These are phyloP conservation scores for Dryadula phaetusa DNA, from an alignment of 2,888 invertebrate genomes.

Conservation along the genomic window DNA sequence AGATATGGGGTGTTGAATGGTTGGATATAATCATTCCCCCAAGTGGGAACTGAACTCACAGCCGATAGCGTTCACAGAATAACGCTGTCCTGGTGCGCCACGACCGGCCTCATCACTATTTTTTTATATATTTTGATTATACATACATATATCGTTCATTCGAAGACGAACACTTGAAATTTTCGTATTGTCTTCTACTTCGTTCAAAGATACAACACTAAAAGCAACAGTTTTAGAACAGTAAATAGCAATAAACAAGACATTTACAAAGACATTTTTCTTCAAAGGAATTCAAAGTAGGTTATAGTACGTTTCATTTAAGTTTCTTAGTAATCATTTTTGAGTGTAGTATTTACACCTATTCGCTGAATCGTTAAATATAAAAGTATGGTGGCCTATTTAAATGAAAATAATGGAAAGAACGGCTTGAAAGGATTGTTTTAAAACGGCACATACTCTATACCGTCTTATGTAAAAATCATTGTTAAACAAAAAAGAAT, in stretches of 20 bases:
- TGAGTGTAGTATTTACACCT: constrained; percentile 3
- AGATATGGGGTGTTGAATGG: too few species aligned
- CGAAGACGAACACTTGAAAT: not conserved
- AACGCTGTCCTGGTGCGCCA: too few species aligned
- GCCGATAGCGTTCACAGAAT: too few species aligned
- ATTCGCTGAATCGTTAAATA: constrained; percentile 6
- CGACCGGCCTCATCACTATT: not conserved
- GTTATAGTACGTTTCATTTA: not conserved
- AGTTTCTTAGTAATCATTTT: constrained; percentile 2
- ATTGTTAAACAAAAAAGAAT: too few species aligned
- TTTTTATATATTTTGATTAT: not conserved
- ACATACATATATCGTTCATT: not conserved
- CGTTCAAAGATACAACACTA: not conserved
- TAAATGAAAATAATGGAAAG: constrained; percentile 2
- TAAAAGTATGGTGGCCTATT: not conserved
- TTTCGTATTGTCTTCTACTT: not conserved
- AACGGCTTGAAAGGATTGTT: not conserved
- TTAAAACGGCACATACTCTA: not conserved
- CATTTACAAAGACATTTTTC: constrained; percentile 17
- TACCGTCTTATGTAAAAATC: too few species aligned
- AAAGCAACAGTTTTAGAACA: not conserved
- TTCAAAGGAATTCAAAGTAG: constrained; percentile 11
- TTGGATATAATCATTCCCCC: too few species aligned
- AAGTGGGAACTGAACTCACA: too few species aligned
- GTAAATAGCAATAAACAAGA: constrained; percentile 20